phyloP scores from a whole-genome alignment of 2,888 invertebrate genomes.

The Drosophila pseudotalamancana region DNA sequence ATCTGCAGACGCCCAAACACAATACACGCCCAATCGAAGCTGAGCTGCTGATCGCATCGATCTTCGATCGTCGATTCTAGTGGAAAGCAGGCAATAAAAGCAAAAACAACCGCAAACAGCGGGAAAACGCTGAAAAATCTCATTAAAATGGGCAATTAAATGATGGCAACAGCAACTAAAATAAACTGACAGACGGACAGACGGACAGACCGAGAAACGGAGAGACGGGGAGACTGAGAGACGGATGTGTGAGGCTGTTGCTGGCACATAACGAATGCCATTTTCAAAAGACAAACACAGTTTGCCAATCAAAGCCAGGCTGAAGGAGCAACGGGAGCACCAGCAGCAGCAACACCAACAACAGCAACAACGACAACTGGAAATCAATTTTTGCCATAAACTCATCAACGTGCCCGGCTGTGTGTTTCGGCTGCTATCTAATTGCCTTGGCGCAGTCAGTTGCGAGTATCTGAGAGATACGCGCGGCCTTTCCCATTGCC shows the following conservation, averaged over 20 bases:
- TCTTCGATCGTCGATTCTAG: slow-evolving; percentile 30
- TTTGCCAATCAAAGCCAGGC: slow-evolving; percentile 55
- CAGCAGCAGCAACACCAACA: slow-evolving; percentile 26
- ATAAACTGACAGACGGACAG: slow-evolving; percentile 51
- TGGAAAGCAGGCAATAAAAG: slow-evolving; percentile 51
- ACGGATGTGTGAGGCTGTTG: slow-evolving; percentile 11
- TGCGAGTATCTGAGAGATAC: slow-evolving; percentile 65
- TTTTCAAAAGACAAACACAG: slow-evolving; percentile 53
- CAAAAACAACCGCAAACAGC: slow-evolving; percentile 19
- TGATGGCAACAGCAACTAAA: slow-evolving; percentile 67
- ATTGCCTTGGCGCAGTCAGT: slow-evolving; percentile 71
- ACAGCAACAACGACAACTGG: slow-evolving; percentile 65
- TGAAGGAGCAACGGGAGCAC: slow-evolving; percentile 49
- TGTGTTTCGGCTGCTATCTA: slow-evolving; percentile 64
- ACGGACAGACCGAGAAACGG: slow-evolving; percentile 43
- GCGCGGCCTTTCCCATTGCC: slow-evolving; percentile 21
- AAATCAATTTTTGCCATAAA: slow-evolving; percentile 79
- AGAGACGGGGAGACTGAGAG: too few species aligned
- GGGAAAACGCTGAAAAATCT: slow-evolving; percentile 66
- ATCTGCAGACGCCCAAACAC: slow-evolving; percentile 73
- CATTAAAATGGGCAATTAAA: slow-evolving; percentile 81
- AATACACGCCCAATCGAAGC: slow-evolving; percentile 62
- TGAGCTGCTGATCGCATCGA: slow-evolving; percentile 12
- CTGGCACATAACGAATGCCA: slow-evolving; percentile 54
- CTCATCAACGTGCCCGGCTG: slow-evolving; percentile 63